Evolutionary conservation across 2,888 invertebrate species (phyloP).

Genomic region (Spisula solida): DNA sequence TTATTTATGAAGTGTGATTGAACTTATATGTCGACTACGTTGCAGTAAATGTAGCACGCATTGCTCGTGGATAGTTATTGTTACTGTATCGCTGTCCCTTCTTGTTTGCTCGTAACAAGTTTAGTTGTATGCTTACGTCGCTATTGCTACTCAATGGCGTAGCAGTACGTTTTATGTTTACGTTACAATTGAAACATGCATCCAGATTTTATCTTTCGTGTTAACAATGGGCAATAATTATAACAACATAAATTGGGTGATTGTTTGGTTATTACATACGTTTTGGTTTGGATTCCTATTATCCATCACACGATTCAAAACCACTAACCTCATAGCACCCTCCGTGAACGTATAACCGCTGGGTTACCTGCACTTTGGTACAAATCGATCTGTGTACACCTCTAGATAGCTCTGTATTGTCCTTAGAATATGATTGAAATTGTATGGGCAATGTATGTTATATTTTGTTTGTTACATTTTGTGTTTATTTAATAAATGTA

Average conservation of each 20-base stretch:
- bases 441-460: not conserved
- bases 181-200: not conserved
- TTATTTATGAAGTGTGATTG: not conserved
- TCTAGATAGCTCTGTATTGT: no score
- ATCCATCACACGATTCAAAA: no score
- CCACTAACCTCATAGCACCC: no score
- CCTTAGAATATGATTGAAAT: not conserved
- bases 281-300: no score
- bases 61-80: not conserved
- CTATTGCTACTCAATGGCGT: not conserved
- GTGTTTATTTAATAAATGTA: not conserved
- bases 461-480: slow-evolving; percentile 3
- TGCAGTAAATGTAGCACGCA: not conserved
- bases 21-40: not conserved
- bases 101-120: not conserved
- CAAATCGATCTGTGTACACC: no score
- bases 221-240: no score
- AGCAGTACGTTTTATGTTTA: no score
- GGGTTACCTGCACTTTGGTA: no score
- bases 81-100: not conserved
- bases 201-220: not conserved
- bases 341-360: no score
- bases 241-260: no score
- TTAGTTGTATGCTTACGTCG: not conserved
- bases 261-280: no score